These are phyloP conservation scores for Zoroaster sp. DNA, from an alignment of 53 echinoderm and acorn worm species.

Conservation along the genomic window DNA sequence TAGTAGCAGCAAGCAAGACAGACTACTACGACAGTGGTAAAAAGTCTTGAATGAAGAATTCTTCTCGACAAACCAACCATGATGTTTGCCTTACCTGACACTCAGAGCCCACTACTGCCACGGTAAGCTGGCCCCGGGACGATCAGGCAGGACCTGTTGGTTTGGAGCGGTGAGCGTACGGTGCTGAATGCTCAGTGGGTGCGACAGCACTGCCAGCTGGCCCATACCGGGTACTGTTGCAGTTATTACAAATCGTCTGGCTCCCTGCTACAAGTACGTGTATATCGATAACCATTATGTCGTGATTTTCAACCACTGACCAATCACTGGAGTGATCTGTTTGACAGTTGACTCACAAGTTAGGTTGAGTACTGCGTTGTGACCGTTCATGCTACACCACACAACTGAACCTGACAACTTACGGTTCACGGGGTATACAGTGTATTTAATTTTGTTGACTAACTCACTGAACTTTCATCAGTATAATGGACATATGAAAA, in stretches of 20 bases:
- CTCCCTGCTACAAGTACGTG: conserved; percentile 6
- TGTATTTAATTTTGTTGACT: background rate
- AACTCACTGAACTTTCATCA: background rate
- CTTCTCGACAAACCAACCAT: conserved; percentile 58
- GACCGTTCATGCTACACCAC: background rate
- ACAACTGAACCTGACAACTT: background rate
- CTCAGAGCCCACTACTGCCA: conserved; percentile 9
- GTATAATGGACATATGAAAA: background rate
- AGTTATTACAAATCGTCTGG: conserved; percentile 41
- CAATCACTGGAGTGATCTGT: conserved; percentile 21
- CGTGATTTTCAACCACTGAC: conserved; percentile 23
- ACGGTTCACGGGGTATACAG: background rate
- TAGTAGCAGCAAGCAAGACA: background rate
- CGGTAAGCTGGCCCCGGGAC: background rate
- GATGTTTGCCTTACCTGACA: conserved; percentile 44
- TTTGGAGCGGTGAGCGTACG: background rate
- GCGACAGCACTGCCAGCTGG: conserved; percentile 11
- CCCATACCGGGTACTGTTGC: conserved; percentile 13
- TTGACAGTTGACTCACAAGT: background rate
- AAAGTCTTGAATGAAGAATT: conserved; percentile 2
- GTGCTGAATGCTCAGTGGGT: background rate
- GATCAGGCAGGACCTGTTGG: conserved; percentile 26
- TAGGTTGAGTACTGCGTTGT: background rate
- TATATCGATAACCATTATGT: conserved; percentile 29
- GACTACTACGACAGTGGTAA: background rate